Percentiles rank a stretch among this genome's conserved stretches.
These are phyloP conservation scores for Aptenodytes patagonicus DNA, from an alignment of 2,113 vertebrate genomes.

Conservation along the genomic window DNA sequence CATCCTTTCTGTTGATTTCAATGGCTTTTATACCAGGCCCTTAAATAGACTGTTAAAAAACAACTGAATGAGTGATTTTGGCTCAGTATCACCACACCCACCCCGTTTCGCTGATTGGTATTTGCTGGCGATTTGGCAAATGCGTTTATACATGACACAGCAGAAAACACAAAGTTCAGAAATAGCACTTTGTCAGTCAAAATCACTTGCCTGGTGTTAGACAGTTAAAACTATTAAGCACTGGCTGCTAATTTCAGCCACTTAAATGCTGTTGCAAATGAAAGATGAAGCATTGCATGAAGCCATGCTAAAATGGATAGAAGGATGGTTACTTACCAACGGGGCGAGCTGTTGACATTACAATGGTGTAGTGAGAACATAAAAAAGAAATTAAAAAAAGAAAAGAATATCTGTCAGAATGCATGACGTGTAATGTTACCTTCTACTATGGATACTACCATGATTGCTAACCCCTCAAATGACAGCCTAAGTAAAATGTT, in stretches of 20 bases:
- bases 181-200: slow-evolving; percentile 16
- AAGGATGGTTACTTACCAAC: slow-evolving; percentile 99
- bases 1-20: neutral
- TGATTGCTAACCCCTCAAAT: slow-evolving; percentile 65
- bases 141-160: neutral
- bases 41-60: neutral
- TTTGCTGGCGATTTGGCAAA: neutral
- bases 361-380: slow-evolving; percentile 93
- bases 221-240: slow-evolving; percentile 3
- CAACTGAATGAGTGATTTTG: neutral
- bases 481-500: slow-evolving; percentile 38
- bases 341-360: slow-evolving; percentile 96
- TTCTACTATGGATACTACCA: slow-evolving; percentile 72
- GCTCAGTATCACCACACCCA: neutral
- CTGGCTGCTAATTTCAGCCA: slow-evolving; percentile 27
- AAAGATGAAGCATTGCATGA: slow-evolving; percentile 77
- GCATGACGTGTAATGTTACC: slow-evolving; percentile 86
- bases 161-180: slow-evolving; percentile 21
- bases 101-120: neutral
- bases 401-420: slow-evolving; percentile 91
- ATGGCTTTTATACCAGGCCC: neutral
- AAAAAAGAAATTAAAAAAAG: slow-evolving; percentile 82
- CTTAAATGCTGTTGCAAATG: slow-evolving; percentile 63
- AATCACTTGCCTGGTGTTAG: slow-evolving; percentile 25
- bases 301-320: slow-evolving; percentile 88